Conservation (phyloP, 2,888 invertebrate species). For the Allolobophora icterica region DNA sequence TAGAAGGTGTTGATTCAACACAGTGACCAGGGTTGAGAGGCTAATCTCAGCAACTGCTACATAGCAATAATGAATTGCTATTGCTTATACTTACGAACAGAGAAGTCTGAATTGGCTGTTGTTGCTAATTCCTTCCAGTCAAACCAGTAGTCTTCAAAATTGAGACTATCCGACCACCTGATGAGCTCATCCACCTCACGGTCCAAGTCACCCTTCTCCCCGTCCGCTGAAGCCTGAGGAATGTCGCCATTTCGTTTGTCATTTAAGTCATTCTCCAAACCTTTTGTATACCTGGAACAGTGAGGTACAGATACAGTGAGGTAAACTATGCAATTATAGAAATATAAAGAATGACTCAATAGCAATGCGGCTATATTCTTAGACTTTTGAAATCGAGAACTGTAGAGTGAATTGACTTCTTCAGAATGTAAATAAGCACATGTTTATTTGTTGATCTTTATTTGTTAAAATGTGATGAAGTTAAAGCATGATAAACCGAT, state of each 20-base stretch:
- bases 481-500: background rate
- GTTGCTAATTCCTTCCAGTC: conserved; percentile 61
- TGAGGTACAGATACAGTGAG: background rate
- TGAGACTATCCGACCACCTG: conserved; percentile 65
- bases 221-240: background rate
- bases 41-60: too few relatives aligned
- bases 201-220: conserved; percentile 47
- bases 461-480: background rate
- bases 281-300: background rate
- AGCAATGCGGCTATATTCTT: background rate
- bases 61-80: too few relatives aligned
- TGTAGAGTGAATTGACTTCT: background rate
- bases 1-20: too few relatives aligned
- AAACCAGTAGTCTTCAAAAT: conserved; percentile 63
- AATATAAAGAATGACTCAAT: background rate
- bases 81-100: conserved; percentile 50
- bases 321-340: background rate
- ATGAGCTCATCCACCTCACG: conserved; percentile 66
- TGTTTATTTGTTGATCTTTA: too few relatives aligned
- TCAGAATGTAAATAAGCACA: background rate
- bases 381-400: background rate
- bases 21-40: too few relatives aligned
- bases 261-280: background rate
- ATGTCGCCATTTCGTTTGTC: background rate
- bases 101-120: conserved; percentile 58